Conservation (phyloP, 1,140 invertebrate genomes). For the Heliconius melpomene region DNA sequence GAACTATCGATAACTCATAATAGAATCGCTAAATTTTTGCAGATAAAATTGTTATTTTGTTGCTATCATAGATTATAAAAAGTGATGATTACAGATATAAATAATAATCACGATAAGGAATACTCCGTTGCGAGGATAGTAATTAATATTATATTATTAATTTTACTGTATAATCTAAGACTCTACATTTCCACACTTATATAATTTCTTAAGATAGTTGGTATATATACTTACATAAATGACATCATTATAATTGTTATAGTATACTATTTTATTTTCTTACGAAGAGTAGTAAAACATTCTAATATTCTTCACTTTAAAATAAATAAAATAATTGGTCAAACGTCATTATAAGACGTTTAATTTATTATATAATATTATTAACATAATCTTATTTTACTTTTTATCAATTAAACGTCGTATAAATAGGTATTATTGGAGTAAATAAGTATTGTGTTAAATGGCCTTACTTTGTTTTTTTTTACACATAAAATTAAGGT, state of each 20-base stretch:
- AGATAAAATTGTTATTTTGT: slow-evolving; percentile 28
- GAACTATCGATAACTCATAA: slow-evolving; percentile 22
- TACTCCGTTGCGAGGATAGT: background rate
- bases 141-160: background rate
- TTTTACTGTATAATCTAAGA: background rate
- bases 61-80: slow-evolving; percentile 20
- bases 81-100: slow-evolving; percentile 14
- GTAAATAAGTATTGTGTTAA: too few species aligned
- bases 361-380: too few species aligned
- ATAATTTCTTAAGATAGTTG: background rate
- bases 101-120: background rate
- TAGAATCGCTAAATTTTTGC: slow-evolving; percentile 17
- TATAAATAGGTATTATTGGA: too few species aligned
- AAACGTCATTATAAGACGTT: too few species aligned
- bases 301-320: background rate
- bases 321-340: background rate
- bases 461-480: too few species aligned
- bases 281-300: background rate
- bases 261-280: background rate
- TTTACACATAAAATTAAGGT: background rate
- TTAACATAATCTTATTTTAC: background rate
- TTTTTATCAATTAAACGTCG: too few species aligned
- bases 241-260: too few species aligned
- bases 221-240: background rate
- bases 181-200: background rate